These are phyloP conservation scores for Meloe dianella DNA, from an alignment of 2,888 invertebrate species.

Conservation along the genomic window DNA sequence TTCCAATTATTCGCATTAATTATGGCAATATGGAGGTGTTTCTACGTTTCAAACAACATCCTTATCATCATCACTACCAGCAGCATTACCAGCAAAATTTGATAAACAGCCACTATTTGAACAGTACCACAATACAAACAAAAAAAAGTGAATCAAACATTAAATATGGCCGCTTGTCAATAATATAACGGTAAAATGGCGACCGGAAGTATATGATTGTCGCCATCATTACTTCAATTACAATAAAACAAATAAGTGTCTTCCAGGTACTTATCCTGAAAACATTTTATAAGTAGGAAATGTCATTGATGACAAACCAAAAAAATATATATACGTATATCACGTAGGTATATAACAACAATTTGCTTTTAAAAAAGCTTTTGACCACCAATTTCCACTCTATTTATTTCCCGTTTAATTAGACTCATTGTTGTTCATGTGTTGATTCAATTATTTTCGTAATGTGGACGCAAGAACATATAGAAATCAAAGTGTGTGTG, in stretches of 20 bases:
- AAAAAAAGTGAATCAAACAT: not conserved
- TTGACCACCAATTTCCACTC: not conserved
- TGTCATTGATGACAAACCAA: not conserved
- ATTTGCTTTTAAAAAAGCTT: not conserved
- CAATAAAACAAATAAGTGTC: not conserved
- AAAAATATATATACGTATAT: too few relatives aligned
- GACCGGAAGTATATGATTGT: constrained; percentile 58
- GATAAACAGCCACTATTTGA: not conserved
- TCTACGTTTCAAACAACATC: not conserved
- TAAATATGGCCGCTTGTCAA: constrained; percentile 16
- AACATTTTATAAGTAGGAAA: not conserved
- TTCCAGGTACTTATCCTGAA: not conserved
- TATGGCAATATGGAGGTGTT: not conserved
- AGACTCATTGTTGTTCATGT: not conserved
- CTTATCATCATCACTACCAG: not conserved
- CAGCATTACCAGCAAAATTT: not conserved
- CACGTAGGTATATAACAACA: not conserved
- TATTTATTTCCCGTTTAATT: not conserved
- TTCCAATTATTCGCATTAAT: not conserved
- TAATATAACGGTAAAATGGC: constrained; percentile 55
- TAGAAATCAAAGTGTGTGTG: not conserved
- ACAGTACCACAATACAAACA: not conserved
- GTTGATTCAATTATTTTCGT: not conserved
- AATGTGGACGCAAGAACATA: not conserved
- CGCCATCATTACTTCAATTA: constrained; percentile 1